Conservation (phyloP, 2,113 vertebrate genomes). For the Sialia sialis region DNA sequence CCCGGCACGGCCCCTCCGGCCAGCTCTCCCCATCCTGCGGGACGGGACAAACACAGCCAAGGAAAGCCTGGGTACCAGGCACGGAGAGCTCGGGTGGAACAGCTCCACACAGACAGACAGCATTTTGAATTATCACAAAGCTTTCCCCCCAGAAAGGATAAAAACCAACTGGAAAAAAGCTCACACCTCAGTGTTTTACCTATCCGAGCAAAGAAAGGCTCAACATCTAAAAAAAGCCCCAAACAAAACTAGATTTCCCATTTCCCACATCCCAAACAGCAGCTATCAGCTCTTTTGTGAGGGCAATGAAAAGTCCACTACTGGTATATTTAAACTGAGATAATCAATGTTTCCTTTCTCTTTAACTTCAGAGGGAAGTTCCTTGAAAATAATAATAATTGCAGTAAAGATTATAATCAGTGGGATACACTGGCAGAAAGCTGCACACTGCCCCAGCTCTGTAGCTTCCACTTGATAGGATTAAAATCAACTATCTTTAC, state of each 20-base stretch:
- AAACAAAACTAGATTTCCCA: not conserved
- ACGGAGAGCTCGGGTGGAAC: accelerated
- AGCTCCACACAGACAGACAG: no score
- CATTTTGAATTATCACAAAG: accelerated
- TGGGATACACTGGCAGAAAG: not conserved
- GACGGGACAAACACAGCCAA: not conserved
- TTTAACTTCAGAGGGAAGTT: not conserved
- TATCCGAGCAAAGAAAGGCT: conserved; percentile 36
- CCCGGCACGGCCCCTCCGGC: conserved; percentile 75
- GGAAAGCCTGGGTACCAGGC: not conserved
- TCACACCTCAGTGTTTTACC: conserved; percentile 59
- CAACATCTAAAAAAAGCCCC: not conserved
- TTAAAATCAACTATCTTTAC: not conserved
- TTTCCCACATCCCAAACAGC: not conserved
- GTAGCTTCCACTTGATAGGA: not conserved
- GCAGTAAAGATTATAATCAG: not conserved
- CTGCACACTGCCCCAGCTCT: not conserved
- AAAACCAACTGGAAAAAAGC: not conserved
- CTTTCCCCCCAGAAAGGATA: not conserved
- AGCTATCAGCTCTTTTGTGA: not conserved
- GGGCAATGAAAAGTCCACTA: not conserved
- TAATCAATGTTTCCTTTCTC: not conserved
- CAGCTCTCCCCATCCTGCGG: conserved; percentile 76
- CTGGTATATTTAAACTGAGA: not conserved
- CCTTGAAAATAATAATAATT: not conserved